Conservation (phyloP, 2,888 invertebrate species). For the Stegophylla sp. region DNA sequence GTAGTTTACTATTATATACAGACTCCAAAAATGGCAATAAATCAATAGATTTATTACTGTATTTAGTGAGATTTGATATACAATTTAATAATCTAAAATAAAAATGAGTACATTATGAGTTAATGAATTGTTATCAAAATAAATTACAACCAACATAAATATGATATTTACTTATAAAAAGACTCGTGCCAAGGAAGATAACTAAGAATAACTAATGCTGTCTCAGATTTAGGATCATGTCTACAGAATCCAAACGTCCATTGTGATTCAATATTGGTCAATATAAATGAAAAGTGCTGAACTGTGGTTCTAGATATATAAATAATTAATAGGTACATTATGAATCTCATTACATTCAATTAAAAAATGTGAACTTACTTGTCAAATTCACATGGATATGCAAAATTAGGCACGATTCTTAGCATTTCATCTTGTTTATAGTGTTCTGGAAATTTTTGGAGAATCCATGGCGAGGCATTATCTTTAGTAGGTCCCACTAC, state of each 20-base stretch:
- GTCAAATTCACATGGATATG: slow-evolving; percentile 83
- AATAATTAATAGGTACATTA: slow-evolving; percentile 27
- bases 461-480: slow-evolving; percentile 74
- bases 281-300: slow-evolving; percentile 94
- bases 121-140: background rate
- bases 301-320: slow-evolving; percentile 76
- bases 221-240: slow-evolving; percentile 87
- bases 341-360: background rate
- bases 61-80: slow-evolving; percentile 76
- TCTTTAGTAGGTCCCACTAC: slow-evolving; percentile 73
- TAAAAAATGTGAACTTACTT: slow-evolving; percentile 69
- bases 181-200: slow-evolving; percentile 96
- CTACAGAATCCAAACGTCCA: slow-evolving; percentile 98
- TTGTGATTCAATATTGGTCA: slow-evolving; percentile 92
- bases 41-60: slow-evolving; percentile 69
- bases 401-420: slow-evolving; percentile 87
- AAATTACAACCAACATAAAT: background rate
- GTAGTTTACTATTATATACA: slow-evolving; percentile 74
- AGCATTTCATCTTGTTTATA: slow-evolving; percentile 85
- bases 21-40: slow-evolving; percentile 72
- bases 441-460: slow-evolving; percentile 83
- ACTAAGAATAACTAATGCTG: slow-evolving; percentile 83
- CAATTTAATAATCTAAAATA: slow-evolving; percentile 77
- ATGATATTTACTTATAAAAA: slow-evolving; percentile 83
- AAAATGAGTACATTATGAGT: background rate